Conservation (phyloP, 1,140 invertebrate genomes). For the Camponotus pennsylvanicus region DNA sequence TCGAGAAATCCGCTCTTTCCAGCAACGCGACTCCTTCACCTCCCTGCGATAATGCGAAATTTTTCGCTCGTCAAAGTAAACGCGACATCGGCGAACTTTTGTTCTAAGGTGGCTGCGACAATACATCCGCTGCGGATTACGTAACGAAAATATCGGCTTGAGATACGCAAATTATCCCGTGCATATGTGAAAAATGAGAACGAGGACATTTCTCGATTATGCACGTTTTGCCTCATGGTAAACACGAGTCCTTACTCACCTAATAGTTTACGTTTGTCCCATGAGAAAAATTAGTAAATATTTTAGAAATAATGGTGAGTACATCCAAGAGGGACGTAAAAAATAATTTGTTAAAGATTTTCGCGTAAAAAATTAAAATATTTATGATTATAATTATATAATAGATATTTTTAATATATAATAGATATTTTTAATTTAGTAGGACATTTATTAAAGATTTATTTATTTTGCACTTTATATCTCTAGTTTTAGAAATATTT, state of each 20-base stretch:
- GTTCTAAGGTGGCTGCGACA: neutral
- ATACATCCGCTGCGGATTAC: neutral
- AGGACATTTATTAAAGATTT: slow-evolving; percentile 8
- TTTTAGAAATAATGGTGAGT: neutral
- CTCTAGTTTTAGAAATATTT: neutral
- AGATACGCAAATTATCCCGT: slow-evolving; percentile 35
- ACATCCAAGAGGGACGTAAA: neutral
- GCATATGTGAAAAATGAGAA: slow-evolving; percentile 15
- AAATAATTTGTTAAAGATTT: neutral
- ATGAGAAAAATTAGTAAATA: slow-evolving; percentile 1
- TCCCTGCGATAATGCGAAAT: slow-evolving; percentile 53
- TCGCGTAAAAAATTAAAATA: neutral
- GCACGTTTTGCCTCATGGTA: neutral
- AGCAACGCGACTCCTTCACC: slow-evolving; percentile 16
- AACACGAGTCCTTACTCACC: neutral
- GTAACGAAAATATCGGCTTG: slow-evolving; percentile 16
- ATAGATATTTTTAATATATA: neutral
- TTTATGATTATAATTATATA: neutral
- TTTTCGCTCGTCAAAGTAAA: slow-evolving; percentile 49
- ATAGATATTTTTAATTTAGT: neutral
- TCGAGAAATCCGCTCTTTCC: slow-evolving; percentile 63
- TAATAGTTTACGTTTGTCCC: neutral
- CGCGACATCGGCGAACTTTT: slow-evolving; percentile 3
- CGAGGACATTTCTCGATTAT: slow-evolving; percentile 5
- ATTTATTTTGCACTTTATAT: neutral